Evolutionary conservation across 2,888 invertebrate species (phyloP), one percentile per base, ranked within the genome.

Genomic region (Ophraella communa): DNA sequence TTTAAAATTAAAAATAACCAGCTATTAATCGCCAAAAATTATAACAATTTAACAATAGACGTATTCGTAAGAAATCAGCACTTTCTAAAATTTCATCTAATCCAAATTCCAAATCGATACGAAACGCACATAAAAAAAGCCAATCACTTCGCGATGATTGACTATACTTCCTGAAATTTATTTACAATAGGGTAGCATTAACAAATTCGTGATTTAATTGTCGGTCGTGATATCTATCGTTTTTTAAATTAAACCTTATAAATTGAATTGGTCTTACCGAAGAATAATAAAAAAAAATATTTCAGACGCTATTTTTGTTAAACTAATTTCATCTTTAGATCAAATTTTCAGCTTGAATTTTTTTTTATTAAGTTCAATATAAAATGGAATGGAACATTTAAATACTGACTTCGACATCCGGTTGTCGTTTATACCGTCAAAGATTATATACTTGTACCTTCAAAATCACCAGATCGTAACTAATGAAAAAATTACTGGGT

Each of bases 141-240:
- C 23, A n/a, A 47, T 47, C 21, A 21, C 11, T 23, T 14, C n/a
- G n/a, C n/a, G 21, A 47, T 47, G 5, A 47, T 23, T 47, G 47
- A n/a, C 47, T 47, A n/a, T 47, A 17, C 47, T 47, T 47, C 47
- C 47, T 47, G 21, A 47, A 47, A 23, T 21, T n/a, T 47, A 23
- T 21, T 21, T 42, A 42, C 42, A 42, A 42, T 42, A n/a, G 17
- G 18, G 42, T 5, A 30, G 42, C 23, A 47, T 5, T 20, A 47
- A 47, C n/a, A 47, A 47, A 21, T 20, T 47, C 21, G 47, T 47
- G 47, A 47, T 21, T 47, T 47, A 47, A 47, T 47, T 21, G 45
- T 20, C 18, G 10, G 45, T 47, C 47, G 47, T 47, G 47, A 47
- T 21, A 47, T 1, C 23, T 42, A n/a, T 42, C 42, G 42, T 42